Conservation (phyloP, 2,113 vertebrate species). For the Boulengerochromis microlepis region DNA sequence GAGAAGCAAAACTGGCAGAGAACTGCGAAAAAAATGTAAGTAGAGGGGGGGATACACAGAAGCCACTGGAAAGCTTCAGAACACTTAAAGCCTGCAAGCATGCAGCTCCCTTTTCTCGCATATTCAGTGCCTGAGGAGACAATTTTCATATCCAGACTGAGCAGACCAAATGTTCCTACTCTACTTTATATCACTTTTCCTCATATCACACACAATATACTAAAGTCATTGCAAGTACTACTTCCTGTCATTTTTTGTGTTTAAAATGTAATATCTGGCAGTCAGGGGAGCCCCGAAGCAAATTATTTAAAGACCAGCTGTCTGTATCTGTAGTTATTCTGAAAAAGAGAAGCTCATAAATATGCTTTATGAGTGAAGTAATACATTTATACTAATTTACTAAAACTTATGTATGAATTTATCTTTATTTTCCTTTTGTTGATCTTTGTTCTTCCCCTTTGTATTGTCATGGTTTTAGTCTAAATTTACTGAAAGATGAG, state of each 20-base stretch:
- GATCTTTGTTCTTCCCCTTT: neutral
- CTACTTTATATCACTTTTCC: neutral
- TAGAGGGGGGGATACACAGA: neutral
- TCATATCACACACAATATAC: neutral
- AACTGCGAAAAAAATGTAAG: neutral
- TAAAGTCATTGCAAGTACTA: neutral
- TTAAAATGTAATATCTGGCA: neutral
- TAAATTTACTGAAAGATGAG: neutral
- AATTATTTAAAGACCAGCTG: neutral
- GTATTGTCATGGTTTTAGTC: neutral
- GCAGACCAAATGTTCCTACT: neutral
- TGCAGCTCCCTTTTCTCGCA: neutral
- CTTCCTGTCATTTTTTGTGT: neutral
- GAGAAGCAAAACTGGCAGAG: neutral
- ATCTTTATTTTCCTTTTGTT: neutral
- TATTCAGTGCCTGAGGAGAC: neutral
- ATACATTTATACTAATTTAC: neutral
- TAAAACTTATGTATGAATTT: neutral
- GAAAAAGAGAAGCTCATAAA: neutral
- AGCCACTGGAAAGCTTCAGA: neutral
- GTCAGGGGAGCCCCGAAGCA: neutral
- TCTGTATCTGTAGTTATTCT: neutral
- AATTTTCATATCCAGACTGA: constrained; percentile 9
- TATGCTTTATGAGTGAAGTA: neutral
- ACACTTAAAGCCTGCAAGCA: neutral